Conservation (phyloP, 2,113 vertebrate genomes). For the Brachypodius melanocephalos region DNA sequence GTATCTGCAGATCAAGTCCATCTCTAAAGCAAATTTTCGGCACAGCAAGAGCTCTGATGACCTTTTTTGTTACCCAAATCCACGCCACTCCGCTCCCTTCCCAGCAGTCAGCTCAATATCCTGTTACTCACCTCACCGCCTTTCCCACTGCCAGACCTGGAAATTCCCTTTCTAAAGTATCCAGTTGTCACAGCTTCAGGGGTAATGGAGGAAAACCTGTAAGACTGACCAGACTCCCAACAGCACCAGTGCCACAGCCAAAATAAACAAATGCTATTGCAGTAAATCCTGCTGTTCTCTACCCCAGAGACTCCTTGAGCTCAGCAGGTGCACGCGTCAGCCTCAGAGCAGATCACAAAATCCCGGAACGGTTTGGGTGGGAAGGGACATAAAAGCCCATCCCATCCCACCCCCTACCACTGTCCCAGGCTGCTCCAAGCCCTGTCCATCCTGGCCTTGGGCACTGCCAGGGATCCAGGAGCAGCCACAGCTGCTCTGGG, state of each 20-base stretch:
- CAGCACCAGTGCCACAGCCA: neutral
- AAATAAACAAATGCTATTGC: neutral
- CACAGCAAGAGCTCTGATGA: neutral
- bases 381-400: neutral
- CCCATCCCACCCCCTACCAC: no score
- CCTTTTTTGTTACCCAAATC: neutral
- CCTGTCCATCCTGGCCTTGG: neutral
- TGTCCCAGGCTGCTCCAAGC: fast-evolving
- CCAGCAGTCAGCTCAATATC: neutral
- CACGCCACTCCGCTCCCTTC: neutral
- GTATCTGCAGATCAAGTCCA: neutral
- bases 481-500: neutral
- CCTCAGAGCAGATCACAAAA: neutral
- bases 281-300: neutral
- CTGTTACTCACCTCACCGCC: neutral
- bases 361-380: neutral
- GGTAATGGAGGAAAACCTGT: neutral
- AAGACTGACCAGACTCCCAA: neutral
- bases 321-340: neutral
- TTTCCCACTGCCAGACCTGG: neutral
- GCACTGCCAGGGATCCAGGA: neutral
- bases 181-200: neutral
- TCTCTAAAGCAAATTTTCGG: neutral
- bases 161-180: neutral
- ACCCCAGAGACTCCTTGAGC: neutral